Evolutionary conservation across 2,113 vertebrate genomes (phyloP).

Genomic region (Felis chaus): DNA sequence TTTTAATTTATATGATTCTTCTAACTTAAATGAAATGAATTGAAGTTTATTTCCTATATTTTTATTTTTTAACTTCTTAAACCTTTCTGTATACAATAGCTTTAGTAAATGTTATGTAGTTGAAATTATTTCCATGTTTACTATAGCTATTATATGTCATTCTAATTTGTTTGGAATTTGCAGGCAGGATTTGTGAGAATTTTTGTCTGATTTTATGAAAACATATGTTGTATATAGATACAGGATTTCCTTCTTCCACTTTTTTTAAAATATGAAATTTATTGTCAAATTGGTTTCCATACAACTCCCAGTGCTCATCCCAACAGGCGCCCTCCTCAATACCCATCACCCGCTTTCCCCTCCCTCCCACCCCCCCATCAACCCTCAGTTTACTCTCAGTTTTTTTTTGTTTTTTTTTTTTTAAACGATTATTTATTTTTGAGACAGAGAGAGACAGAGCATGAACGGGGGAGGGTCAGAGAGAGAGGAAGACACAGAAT

Average conservation of each 20-base stretch:
- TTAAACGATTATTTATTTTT: too few relatives aligned
- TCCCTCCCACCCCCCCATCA: too few relatives aligned
- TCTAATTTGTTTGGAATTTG: background rate
- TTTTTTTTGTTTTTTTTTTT: too few relatives aligned
- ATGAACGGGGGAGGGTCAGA: too few relatives aligned
- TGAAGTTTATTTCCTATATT: conserved; percentile 75
- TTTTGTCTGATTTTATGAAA: conserved; percentile 3
- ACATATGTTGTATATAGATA: background rate
- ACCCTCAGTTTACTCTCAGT: too few relatives aligned
- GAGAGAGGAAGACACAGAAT: too few relatives aligned
- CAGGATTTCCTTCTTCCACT: background rate
- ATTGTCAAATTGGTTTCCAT: too few relatives aligned
- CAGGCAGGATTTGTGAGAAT: background rate
- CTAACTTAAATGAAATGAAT: conserved; percentile 75
- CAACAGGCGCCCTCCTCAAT: too few relatives aligned
- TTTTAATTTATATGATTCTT: conserved; percentile 83
- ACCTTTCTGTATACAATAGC: background rate
- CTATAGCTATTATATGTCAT: background rate
- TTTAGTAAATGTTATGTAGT: background rate
- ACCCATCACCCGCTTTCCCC: too few relatives aligned
- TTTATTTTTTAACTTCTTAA: conserved; percentile 65
- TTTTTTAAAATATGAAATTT: background rate
- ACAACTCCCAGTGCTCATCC: too few relatives aligned
- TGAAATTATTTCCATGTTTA: background rate
- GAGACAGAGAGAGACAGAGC: too few relatives aligned